Conservation (phyloP, 2,797 vertebrate genomes). For the Oryzias dopingdopingensis region DNA sequence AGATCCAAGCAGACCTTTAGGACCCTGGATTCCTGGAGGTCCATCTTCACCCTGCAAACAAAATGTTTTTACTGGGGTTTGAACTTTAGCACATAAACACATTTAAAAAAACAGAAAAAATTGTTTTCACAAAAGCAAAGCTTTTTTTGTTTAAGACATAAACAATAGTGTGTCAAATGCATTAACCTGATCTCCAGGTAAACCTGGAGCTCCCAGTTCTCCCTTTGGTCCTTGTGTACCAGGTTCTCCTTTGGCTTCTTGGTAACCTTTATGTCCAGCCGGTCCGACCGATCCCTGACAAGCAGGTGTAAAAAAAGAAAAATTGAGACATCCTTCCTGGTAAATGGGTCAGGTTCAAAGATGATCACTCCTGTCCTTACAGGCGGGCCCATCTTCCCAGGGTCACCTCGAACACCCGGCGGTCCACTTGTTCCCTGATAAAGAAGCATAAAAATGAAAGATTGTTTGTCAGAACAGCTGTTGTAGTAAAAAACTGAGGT, state of each 20-base stretch:
- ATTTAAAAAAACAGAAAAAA: background rate
- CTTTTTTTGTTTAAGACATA: background rate
- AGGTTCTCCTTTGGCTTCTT: slow-evolving; percentile 69
- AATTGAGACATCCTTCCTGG: too few species aligned
- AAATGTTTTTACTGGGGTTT: slow-evolving; percentile 5
- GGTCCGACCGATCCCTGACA: slow-evolving; percentile 75
- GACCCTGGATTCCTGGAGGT: slow-evolving; percentile 75
- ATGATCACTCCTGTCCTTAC: slow-evolving; percentile 58
- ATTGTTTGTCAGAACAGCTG: background rate
- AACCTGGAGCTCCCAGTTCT: slow-evolving; percentile 72
- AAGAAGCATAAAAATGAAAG: slow-evolving; percentile 6
- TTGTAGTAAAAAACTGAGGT: background rate
- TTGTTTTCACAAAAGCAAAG: background rate
- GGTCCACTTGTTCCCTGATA: slow-evolving; percentile 77
- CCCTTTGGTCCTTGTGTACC: slow-evolving; percentile 79
- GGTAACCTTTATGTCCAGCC: slow-evolving; percentile 64
- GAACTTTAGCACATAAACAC: background rate
- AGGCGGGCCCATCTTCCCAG: slow-evolving; percentile 68
- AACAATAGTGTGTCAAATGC: background rate
- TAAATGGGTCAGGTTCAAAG: too few species aligned
- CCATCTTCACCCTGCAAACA: slow-evolving; percentile 78
- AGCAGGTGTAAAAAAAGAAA: background rate
- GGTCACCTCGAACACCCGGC: slow-evolving; percentile 77
- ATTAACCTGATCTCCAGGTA: slow-evolving; percentile 69
- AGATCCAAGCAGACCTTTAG: slow-evolving; percentile 68